A percentile compares a stretch with the other conserved stretches of the same genome.
Conservation (phyloP, 2,888 invertebrate species). For the Sericinus montela region DNA sequence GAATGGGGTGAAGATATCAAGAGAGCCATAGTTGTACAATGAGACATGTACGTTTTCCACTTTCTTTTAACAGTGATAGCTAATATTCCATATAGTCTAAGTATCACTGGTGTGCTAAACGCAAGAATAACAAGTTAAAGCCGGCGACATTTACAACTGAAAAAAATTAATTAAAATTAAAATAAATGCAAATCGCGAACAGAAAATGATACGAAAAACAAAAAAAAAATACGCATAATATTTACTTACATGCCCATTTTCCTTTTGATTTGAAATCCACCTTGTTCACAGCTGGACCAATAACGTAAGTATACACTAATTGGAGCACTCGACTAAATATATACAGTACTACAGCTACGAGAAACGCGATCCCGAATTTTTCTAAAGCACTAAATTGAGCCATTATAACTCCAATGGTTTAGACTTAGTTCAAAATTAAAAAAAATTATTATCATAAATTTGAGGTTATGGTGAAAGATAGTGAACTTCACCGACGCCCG, state of each 20-base stretch:
- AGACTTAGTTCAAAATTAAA: slow-evolving; percentile 14
- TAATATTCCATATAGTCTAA: too few relatives aligned
- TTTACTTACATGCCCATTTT: slow-evolving; percentile 88
- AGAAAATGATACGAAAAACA: too few relatives aligned
- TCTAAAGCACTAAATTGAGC: slow-evolving; percentile 50
- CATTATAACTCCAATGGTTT: slow-evolving; percentile 36
- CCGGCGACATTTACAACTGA: too few relatives aligned
- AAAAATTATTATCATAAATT: slow-evolving; percentile 1
- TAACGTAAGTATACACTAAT: slow-evolving; percentile 54
- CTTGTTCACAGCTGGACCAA: slow-evolving; percentile 77
- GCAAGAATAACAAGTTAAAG: too few relatives aligned
- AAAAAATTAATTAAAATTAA: too few relatives aligned
- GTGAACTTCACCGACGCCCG: slow-evolving; percentile 36
- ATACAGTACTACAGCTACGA: slow-evolving; percentile 47
- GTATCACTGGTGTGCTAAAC: too few relatives aligned
- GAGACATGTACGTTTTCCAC: too few relatives aligned
- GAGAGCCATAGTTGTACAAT: too few relatives aligned
- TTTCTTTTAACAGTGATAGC: too few relatives aligned
- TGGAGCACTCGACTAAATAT: slow-evolving; percentile 39
- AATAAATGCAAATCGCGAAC: too few relatives aligned
- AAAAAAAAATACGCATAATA: too few relatives aligned
- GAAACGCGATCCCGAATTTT: slow-evolving; percentile 65
- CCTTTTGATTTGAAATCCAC: slow-evolving; percentile 84
- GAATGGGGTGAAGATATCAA: too few relatives aligned
- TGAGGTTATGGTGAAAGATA: slow-evolving; percentile 44